Evolutionary conservation across 1,140 invertebrate species (phyloP), one percentile per base, ranked within the genome.

Genomic region (Propsilocerus akamusi): DNA sequence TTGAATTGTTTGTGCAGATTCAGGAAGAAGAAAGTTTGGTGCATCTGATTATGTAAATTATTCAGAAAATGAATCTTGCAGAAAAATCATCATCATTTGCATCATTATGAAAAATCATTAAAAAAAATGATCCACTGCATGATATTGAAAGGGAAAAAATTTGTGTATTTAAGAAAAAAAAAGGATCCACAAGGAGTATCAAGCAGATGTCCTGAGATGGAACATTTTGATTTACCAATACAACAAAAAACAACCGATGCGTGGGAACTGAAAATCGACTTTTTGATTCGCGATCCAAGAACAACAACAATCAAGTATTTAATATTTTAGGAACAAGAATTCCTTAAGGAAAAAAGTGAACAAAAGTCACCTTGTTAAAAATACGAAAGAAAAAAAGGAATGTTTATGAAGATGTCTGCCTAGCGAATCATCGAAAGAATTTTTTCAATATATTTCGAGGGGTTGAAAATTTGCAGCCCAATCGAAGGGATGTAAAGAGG

Each of bases 31-130:
- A 6, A 37, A 17, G 14, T 5, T 7, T 37, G 32, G 8, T 37
- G 32, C 32, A 37, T 37, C 32, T 37, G 32, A 37, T 37, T 37
- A 37, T 37, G 32, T 37, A 37, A 37, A 37, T 37, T 37, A n/a
- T 12, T 37, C 32, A 37, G 10, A 30, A 30, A 8, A 30, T n/a
- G n/a, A 11, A 30, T 8, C 28, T 30, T 6, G 2, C 10, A n/a
- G 3, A 30, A 11, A 8, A 30, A 6, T 30, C 3, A 30, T 30
- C 28, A 6, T 30, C 28, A 30, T 30, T 30, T 11, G 10, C 3
- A 7, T 30, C 6, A 30, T 30, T 30, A 3, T 3, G 2, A 30
- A 30, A 11, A 30, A 7, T 30, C 28, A 30, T 37, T 3, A 37
- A 37, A n/a, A n/a, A n/a, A n/a, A n/a, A n/a, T n/a, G n/a, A n/a